A percentile compares a stretch with the other conserved stretches of the same genome.
Evolutionary conservation across 2,888 invertebrate genomes (phyloP).

Genomic region (Liodrosophila aerea): DNA sequence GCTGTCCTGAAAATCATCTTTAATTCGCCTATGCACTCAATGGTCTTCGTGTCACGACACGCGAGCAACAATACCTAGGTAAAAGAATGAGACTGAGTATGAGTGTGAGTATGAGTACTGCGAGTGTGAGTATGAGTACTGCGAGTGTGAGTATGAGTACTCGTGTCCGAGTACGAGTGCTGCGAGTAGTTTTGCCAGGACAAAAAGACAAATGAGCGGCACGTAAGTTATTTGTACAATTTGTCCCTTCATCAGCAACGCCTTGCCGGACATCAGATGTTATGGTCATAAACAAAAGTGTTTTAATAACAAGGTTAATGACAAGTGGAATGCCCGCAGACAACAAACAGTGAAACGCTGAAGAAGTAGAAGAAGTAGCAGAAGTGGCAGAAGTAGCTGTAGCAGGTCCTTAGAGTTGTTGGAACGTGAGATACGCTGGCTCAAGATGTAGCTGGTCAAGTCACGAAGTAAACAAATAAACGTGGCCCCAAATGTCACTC

Average conservation of each 20-base stretch:
- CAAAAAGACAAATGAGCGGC: slow-evolving; percentile 76
- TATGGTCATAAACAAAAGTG: slow-evolving; percentile 76
- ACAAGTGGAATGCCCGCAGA: slow-evolving; percentile 75
- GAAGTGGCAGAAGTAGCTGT: slow-evolving; percentile 3
- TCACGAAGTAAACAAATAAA: slow-evolving; percentile 56
- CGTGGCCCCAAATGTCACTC: slow-evolving; percentile 41
- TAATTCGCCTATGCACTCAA: too few species aligned
- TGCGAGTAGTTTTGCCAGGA: slow-evolving; percentile 26
- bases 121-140: slow-evolving; percentile 14
- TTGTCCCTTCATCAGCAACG: slow-evolving; percentile 39
- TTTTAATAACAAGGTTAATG: slow-evolving; percentile 80
- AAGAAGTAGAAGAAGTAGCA: slow-evolving; percentile 20
- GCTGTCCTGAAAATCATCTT: too few species aligned
- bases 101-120: slow-evolving; percentile 13
- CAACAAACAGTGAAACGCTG: slow-evolving; percentile 22
- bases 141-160: slow-evolving; percentile 13
- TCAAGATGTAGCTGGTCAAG: slow-evolving; percentile 29
- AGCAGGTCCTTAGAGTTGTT: slow-evolving; percentile 22
- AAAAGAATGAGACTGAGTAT: too few species aligned
- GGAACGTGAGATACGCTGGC: slow-evolving; percentile 54
- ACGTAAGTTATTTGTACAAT: slow-evolving; percentile 79
- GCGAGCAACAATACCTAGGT: too few species aligned
- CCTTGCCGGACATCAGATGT: slow-evolving; percentile 76
- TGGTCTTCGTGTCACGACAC: slow-evolving; percentile 10
- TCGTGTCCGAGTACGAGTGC: too few species aligned